A percentile compares a stretch with the other conserved stretches of the same genome.
phyloP scores from a whole-genome alignment of 1,140 invertebrate genomes.

The Agraylea sexmaculata region DNA sequence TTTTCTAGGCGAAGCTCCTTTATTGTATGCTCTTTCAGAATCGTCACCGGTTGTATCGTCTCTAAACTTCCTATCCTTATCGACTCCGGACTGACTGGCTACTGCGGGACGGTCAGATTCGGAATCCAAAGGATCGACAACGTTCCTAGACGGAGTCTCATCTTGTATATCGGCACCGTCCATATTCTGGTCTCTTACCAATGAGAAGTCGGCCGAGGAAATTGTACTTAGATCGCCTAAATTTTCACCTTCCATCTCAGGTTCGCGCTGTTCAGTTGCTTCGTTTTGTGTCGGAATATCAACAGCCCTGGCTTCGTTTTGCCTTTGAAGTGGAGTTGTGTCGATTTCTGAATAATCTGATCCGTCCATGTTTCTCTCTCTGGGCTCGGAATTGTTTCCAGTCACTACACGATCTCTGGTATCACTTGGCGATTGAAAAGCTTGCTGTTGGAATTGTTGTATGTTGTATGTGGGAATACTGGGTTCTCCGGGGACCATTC shows the following conservation, averaged over 20 bases:
- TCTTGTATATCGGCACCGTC: constrained; percentile 26
- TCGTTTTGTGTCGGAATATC: constrained; percentile 21
- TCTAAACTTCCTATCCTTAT: constrained; percentile 20
- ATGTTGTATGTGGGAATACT: constrained; percentile 31
- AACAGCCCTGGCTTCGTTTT: constrained; percentile 28
- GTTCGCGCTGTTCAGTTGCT: constrained; percentile 34
- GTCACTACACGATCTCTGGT: constrained; percentile 40
- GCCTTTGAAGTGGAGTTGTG: constrained; percentile 25
- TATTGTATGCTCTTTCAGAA: constrained; percentile 32
- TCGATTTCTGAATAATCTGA: constrained; percentile 35
- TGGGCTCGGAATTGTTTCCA: constrained; percentile 30
- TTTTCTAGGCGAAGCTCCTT: constrained; percentile 27
- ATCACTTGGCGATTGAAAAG: constrained; percentile 25
- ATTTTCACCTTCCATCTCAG: constrained; percentile 46
- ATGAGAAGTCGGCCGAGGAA: constrained; percentile 28
- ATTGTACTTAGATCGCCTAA: constrained; percentile 39
- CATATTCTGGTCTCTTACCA: constrained; percentile 28
- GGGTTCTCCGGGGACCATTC: constrained; percentile 37
- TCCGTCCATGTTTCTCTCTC: constrained; percentile 37
- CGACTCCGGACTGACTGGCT: constrained; percentile 10
- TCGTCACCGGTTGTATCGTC: constrained; percentile 33
- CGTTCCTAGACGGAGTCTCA: constrained; percentile 4
- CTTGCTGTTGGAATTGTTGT: constrained; percentile 25
- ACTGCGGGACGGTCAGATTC: constrained; percentile 6
- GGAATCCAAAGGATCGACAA: constrained; percentile 14